These are phyloP conservation scores for Leptogaster cylindrica DNA, from an alignment of 2,888 invertebrate species.

Conservation along the genomic window DNA sequence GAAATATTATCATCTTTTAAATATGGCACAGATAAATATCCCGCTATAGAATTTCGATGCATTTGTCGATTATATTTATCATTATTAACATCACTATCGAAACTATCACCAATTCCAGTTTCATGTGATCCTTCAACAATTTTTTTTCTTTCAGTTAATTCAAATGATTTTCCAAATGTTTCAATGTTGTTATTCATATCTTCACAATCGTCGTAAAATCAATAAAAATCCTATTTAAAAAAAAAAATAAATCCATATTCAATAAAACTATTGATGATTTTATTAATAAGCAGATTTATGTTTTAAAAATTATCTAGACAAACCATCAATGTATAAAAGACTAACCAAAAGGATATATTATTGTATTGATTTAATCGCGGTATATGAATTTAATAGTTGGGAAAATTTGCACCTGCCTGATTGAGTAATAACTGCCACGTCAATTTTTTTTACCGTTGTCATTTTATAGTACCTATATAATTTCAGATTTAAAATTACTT, in stretches of 20 bases:
- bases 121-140: slow-evolving; percentile 41
- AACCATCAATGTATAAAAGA: too few relatives aligned
- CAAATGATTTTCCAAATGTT: slow-evolving; percentile 30
- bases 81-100: slow-evolving; percentile 38
- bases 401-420: too few relatives aligned
- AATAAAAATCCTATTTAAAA: background rate
- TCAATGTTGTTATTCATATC: slow-evolving; percentile 44
- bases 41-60: slow-evolving; percentile 45
- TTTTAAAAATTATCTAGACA: background rate
- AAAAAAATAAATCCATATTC: background rate
- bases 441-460: too few relatives aligned
- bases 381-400: too few relatives aligned
- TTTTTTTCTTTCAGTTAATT: slow-evolving; percentile 13
- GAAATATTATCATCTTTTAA: slow-evolving; percentile 6
- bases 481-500: too few relatives aligned
- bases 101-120: slow-evolving; percentile 45
- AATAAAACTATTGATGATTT: background rate
- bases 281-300: background rate
- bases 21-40: slow-evolving; percentile 39
- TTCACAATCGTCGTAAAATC: background rate
- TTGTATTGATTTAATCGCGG: too few relatives aligned
- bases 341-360: too few relatives aligned
- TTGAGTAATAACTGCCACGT: too few relatives aligned
- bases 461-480: too few relatives aligned
- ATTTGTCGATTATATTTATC: slow-evolving; percentile 8